These are phyloP conservation scores for Stenoptilia bipunctidactyla DNA, from an alignment of 2,888 invertebrate genomes.

Conservation along the genomic window DNA sequence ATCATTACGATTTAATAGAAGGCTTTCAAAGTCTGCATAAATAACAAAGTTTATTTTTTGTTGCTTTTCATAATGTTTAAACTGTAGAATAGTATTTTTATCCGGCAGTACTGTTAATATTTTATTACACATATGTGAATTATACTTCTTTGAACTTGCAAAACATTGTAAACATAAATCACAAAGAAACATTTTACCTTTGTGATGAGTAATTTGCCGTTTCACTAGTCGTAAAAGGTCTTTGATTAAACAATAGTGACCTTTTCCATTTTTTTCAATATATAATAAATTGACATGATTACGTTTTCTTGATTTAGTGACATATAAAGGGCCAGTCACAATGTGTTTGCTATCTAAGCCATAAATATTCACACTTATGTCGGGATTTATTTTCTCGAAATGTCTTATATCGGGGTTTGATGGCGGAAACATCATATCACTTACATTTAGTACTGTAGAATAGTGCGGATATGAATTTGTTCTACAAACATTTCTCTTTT, in stretches of 20 bases:
- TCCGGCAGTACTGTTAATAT: slow-evolving; percentile 6
- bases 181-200: slow-evolving; percentile 10
- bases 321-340: slow-evolving; percentile 15
- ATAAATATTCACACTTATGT: slow-evolving; percentile 12
- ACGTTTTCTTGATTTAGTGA: slow-evolving; percentile 6
- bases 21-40: slow-evolving; percentile 14
- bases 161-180: slow-evolving; percentile 15
- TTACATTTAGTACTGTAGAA: slow-evolving; percentile 7
- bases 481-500: slow-evolving; percentile 8
- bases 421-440: slow-evolving; percentile 12
- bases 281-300: slow-evolving; percentile 16
- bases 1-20: slow-evolving; percentile 4
- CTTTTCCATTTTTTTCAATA: slow-evolving; percentile 9
- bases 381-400: slow-evolving; percentile 12
- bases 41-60: slow-evolving; percentile 15
- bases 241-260: slow-evolving; percentile 17
- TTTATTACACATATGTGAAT: slow-evolving; percentile 7
- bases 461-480: slow-evolving; percentile 11
- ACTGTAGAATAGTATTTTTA: slow-evolving; percentile 10
- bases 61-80: slow-evolving; percentile 14
- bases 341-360: slow-evolving; percentile 10
- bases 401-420: slow-evolving; percentile 11
- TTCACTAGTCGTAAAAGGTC: slow-evolving; percentile 12
- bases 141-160: slow-evolving; percentile 8
- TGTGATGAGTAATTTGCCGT: slow-evolving; percentile 9